Conservation (phyloP, 2,113 vertebrate species). For the Oreotrochilus melanogaster region DNA sequence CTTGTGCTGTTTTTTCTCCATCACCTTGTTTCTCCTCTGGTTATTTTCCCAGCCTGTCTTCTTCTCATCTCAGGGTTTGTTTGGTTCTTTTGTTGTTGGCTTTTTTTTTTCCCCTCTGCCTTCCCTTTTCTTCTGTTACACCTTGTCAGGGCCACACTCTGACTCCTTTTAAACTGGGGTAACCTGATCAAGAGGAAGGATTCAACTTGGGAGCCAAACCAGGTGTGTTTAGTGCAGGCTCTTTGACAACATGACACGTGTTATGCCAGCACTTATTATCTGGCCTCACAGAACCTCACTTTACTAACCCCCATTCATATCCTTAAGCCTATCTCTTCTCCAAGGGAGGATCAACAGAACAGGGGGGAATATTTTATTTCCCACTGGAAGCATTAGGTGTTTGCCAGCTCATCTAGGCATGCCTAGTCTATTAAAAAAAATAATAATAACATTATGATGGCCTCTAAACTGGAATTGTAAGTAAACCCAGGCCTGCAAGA, state of each 20-base stretch:
- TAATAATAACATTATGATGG: not conserved
- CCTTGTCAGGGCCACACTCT: not conserved
- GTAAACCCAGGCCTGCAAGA: not conserved
- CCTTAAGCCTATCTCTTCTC: not conserved
- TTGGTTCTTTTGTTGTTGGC: no score
- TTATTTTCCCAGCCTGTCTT: not conserved
- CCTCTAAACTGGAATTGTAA: not conserved
- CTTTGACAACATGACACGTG: not conserved
- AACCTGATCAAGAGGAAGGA: not conserved
- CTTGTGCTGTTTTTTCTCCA: not conserved
- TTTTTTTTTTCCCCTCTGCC: not conserved
- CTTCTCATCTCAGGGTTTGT: not conserved
- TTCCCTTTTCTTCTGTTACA: not conserved
- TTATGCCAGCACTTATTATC: not conserved
- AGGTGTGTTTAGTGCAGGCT: fast-evolving
- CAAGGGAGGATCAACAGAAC: not conserved
- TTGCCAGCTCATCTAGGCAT: not conserved
- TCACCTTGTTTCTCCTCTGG: not conserved
- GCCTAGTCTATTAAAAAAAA: not conserved
- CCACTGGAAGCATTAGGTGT: not conserved
- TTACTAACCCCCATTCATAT: not conserved
- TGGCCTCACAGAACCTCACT: not conserved
- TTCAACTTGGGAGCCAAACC: not conserved
- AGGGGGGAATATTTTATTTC: not conserved
- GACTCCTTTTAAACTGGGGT: not conserved